phyloP scores from a whole-genome alignment of 2,888 invertebrate genomes.

The Acleris sparsana region DNA sequence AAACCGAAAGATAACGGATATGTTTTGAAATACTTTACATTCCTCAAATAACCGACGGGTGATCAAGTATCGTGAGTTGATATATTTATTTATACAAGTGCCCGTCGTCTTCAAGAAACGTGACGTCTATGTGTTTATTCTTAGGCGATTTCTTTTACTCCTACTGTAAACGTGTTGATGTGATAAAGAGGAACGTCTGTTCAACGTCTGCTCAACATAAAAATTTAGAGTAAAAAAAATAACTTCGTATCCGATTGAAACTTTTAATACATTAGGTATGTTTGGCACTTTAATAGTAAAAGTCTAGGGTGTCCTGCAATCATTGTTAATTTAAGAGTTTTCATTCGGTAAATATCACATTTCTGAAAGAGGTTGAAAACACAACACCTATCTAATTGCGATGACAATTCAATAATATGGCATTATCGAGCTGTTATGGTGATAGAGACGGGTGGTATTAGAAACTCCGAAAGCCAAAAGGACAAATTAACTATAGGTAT shows the following conservation, averaged over 20 bases:
- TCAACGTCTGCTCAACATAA: constrained; percentile 18
- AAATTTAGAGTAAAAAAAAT: background rate
- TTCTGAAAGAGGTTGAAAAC: too few species aligned
- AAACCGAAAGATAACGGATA: background rate
- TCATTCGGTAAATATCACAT: too few species aligned
- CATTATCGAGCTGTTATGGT: too few species aligned
- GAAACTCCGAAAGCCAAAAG: too few species aligned
- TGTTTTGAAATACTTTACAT: constrained; percentile 9
- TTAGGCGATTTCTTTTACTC: constrained; percentile 27
- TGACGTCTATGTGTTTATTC: constrained; percentile 28
- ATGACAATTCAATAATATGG: too few species aligned
- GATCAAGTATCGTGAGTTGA: constrained; percentile 24
- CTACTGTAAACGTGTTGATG: constrained; percentile 21
- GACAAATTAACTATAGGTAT: too few species aligned
- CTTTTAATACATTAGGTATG: too few species aligned
- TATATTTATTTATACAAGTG: constrained; percentile 31
- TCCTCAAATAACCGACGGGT: constrained; percentile 19
- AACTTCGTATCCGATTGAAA: background rate
- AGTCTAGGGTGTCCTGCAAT: too few species aligned
- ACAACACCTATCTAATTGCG: too few species aligned
- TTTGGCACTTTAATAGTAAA: too few species aligned
- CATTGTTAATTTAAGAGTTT: too few species aligned
- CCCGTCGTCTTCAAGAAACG: constrained; percentile 30
- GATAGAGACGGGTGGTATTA: too few species aligned
- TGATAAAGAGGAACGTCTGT: constrained; percentile 29